phyloP scores from a whole-genome alignment of 1,140 invertebrate species.

The Ceratosolen fusciceps region DNA sequence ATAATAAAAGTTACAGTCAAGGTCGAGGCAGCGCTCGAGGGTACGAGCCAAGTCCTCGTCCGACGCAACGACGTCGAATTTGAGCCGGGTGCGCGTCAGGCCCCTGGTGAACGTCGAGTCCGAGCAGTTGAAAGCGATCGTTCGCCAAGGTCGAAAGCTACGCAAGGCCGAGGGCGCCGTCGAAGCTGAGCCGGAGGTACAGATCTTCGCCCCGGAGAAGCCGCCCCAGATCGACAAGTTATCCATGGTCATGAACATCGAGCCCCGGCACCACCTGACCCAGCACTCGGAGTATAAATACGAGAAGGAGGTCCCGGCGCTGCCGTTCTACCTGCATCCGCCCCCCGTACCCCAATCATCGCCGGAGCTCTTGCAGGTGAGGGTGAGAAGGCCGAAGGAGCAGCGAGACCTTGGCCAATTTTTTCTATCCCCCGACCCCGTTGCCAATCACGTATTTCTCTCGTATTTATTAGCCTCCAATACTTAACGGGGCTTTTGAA shows the following conservation, averaged over 20 bases:
- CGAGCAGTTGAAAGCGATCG: constrained; percentile 67
- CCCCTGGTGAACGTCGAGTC: constrained; percentile 68
- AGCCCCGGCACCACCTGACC: constrained; percentile 75
- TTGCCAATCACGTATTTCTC: no score
- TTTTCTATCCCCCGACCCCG: no score
- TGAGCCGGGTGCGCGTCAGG: constrained; percentile 50
- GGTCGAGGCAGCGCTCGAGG: no score
- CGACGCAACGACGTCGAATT: not conserved
- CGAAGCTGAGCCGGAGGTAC: constrained; percentile 57
- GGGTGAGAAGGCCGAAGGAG: not conserved
- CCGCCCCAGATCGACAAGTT: constrained; percentile 37
- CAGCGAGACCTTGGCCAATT: no score
- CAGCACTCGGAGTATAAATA: constrained; percentile 85
- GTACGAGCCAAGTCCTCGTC: constrained; percentile 32
- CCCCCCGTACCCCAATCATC: constrained; percentile 77
- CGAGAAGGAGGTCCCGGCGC: constrained; percentile 73
- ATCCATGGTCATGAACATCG: constrained; percentile 31
- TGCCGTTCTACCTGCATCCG: constrained; percentile 75
- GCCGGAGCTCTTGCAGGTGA: constrained; percentile 67
- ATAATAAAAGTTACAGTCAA: no score
- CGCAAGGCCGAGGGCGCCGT: constrained; percentile 58
- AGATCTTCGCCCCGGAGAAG: constrained; percentile 63
- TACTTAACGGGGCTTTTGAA: no score
- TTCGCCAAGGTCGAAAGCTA: constrained; percentile 65
- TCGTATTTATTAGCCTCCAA: no score